phyloP scores from a whole-genome alignment of 1,140 invertebrate genomes.

The Adoxophyes honmai region DNA sequence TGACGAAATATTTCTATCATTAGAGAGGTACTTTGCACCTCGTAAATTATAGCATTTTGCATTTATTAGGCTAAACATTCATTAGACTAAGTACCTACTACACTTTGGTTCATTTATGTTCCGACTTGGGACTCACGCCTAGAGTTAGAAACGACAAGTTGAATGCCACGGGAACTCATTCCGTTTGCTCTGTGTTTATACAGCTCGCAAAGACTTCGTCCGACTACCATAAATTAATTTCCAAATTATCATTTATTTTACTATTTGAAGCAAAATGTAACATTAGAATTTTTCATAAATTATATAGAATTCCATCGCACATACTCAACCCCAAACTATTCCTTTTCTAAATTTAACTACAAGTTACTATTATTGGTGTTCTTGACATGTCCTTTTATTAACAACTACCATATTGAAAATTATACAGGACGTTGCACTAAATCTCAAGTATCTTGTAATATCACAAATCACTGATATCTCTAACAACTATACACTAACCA shows the following conservation, averaged over 20 bases:
- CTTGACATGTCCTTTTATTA: constrained; percentile 61
- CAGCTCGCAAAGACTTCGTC: too few relatives aligned
- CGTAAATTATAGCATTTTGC: constrained; percentile 28
- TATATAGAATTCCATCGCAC: constrained; percentile 26
- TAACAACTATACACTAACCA: constrained; percentile 54
- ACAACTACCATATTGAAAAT: constrained; percentile 63
- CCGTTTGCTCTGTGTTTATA: too few relatives aligned
- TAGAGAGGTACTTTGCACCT: constrained; percentile 41
- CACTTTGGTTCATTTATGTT: constrained; percentile 36
- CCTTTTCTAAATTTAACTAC: constrained; percentile 33
- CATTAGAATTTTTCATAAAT: background rate
- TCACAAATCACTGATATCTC: constrained; percentile 70
- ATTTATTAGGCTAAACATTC: constrained; percentile 29
- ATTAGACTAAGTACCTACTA: constrained; percentile 33
- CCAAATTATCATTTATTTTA: too few relatives aligned
- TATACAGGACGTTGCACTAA: constrained; percentile 68
- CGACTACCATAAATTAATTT: too few relatives aligned
- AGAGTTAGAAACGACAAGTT: background rate
- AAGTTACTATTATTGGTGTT: constrained; percentile 62
- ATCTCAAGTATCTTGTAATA: constrained; percentile 69
- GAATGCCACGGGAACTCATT: too few relatives aligned
- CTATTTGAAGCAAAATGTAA: background rate
- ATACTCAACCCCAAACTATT: constrained; percentile 35
- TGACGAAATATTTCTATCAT: constrained; percentile 49
- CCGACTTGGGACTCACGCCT: constrained; percentile 15